Evolutionary conservation across 2,888 invertebrate species (phyloP).

Genomic region (Pollenia angustigena): DNA sequence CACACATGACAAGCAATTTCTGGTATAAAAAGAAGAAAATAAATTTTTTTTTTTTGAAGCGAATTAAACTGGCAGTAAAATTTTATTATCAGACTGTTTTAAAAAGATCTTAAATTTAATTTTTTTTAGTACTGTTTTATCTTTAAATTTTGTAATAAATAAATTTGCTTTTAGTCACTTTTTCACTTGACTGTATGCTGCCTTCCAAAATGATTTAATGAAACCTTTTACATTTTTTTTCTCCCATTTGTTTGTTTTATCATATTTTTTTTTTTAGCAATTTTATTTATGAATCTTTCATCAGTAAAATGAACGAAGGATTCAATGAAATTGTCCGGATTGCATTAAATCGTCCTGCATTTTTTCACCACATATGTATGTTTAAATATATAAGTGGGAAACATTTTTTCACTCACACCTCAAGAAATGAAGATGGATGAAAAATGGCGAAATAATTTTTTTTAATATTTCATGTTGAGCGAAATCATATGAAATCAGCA

Average conservation of each 20-base stretch:
- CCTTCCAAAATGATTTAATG: no score
- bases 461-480: not conserved
- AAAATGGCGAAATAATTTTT: not conserved
- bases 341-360: slow-evolving; percentile 22
- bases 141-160: no score
- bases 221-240: no score
- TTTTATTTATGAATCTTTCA: slow-evolving; percentile 3
- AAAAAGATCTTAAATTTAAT: no score
- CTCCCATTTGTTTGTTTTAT: no score
- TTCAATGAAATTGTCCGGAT: slow-evolving; percentile 23
- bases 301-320: not conserved
- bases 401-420: not conserved
- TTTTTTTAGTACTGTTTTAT: no score
- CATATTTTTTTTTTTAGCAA: not conserved
- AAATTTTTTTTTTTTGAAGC: not conserved
- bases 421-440: no score
- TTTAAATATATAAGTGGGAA: not conserved
- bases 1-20: slow-evolving; percentile 5
- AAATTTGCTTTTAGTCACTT: no score
- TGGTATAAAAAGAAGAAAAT: not conserved
- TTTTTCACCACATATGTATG: slow-evolving; percentile 8
- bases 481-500: not conserved
- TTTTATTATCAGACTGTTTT: no score
- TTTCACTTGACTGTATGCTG: no score
- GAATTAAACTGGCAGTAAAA: not conserved